Evolutionary conservation across 1,140 invertebrate species (phyloP), one percentile per base, ranked within the genome.

Genomic region (Meloidogyne chitwoodi): DNA sequence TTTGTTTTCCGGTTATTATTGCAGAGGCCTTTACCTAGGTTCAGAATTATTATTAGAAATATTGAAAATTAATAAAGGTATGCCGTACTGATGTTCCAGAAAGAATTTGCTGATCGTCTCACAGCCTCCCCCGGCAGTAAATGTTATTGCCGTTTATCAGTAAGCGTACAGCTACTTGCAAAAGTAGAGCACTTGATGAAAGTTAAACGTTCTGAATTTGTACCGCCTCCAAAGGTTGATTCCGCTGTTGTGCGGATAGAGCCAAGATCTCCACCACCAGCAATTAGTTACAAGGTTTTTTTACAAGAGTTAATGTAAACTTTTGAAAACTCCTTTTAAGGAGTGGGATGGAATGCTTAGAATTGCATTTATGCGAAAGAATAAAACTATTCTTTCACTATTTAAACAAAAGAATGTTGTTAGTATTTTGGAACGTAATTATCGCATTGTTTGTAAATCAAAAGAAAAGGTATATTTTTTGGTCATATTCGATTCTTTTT

Each of bases 71-170:
- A 16, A 68, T 27, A 92, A 85, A 91, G 96, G 82, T 98, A 94
- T 91, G 96, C 97, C 24, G 91, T 99, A 3, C 89, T 99, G 2
- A 99, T 99, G 96, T 97, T 99, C 87, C 97, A 99, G 90, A 91
- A 93, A 87, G 97, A 99, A 90, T 99, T 99, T 91, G 96, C 96
- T 19, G 93, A 98, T 85, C 90, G 97, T 87, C 89, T 99, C 74
- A 93, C 97, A 12, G 97, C 97, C 1, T 93, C 95, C 88, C 94
- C 96, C 34, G 96, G 96, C 14, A 95, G 98, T 81, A 99, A 99
- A 90, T 89, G 1, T 24, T 99, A 97, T 85, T 98, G 96, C 88
- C 91, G 97, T 74, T 88, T 99, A 24, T 97, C 95, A 72, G 92
- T 98, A 44, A 99, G 98, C 87, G 96, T 94, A 67, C 96, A 99